Base-by-base conservation (phyloP, 2,888 invertebrate genomes). In the Drosophila histrio region DNA sequence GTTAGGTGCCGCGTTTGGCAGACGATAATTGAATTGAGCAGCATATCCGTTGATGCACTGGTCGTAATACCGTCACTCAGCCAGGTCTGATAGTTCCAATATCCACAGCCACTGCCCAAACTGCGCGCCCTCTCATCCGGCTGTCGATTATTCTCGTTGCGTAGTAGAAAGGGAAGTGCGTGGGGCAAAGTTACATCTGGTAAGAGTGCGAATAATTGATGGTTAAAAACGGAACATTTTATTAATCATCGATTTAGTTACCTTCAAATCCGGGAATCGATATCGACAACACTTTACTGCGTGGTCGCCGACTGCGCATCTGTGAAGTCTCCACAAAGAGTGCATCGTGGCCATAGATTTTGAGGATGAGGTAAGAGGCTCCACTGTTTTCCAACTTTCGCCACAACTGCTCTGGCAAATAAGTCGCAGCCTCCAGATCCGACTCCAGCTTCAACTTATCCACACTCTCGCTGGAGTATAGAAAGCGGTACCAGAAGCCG, bases 41-140 rank as follows among this genome's bases (percentile, higher is more conserved):
- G 56, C 36, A 77, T 19, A 17, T 87, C 59, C 19, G 60, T 36
- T 6, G 2, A 47, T n/a, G 17, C 44, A 32, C 13, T 57, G 2
- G 75, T 72, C 3, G 63, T 56, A 36, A 94, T 93, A 1, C 95
- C 95, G 46, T 92, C 90, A 5, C 90, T 92, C 3, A 93, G 92
- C 95, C 95, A 95, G 26, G 91, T 62, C 92, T 93, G 43, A 90
- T 94, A 94, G 86, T 94, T 93, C 94, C 94, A 94, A 77, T 92
- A 94, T 2, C 93, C 93, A 79, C 94, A 94, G 21, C 91, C 91
- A 8, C 85, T 89, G 30, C 90, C 91, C 3, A 36, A 4, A 2
- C 5, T 21, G 0, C 34, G 3, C 1, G 73, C 64, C 3, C 39
- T 53, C 0, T 41, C 38, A 60, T 78, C 70, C 11, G 72, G 65